Conservation (phyloP, 2,888 invertebrate species). For the Tridacna crocea region DNA sequence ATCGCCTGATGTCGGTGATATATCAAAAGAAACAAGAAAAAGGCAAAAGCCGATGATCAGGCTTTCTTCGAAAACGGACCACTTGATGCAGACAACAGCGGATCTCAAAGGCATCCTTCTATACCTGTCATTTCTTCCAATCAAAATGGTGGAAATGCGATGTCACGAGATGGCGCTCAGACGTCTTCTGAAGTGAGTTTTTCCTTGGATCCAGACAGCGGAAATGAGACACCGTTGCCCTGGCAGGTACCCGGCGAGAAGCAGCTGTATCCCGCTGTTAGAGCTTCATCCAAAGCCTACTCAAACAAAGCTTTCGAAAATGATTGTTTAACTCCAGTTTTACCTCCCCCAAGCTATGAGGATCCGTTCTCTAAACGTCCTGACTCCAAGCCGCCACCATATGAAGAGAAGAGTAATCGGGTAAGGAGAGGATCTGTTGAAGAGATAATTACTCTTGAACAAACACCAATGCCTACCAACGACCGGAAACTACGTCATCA, state of each 20-base stretch:
- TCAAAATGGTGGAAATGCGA: conserved; percentile 25
- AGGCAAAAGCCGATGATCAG: conserved; percentile 31
- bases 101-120: conserved; percentile 20
- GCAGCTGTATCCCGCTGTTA: conserved; percentile 24
- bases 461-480: conserved; percentile 27
- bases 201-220: conserved; percentile 45
- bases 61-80: conserved; percentile 46
- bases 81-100: conserved; percentile 13
- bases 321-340: conserved; percentile 31
- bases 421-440: conserved; percentile 56
- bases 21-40: conserved; percentile 60
- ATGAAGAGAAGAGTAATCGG: conserved; percentile 54
- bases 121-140: conserved; percentile 36
- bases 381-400: conserved; percentile 62
- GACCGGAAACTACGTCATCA: conserved; percentile 51
- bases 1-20: conserved; percentile 66
- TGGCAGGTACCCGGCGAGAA: conserved; percentile 66
- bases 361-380: conserved; percentile 43
- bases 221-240: conserved; percentile 57
- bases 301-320: conserved; percentile 48
- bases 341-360: conserved; percentile 50
- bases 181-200: conserved; percentile 65
- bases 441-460: conserved; percentile 60
- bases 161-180: conserved; percentile 37
- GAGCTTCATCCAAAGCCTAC: conserved; percentile 30